Evolutionary conservation across 2,113 vertebrate species (phyloP).

Genomic region (Percopsis transmontana): DNA sequence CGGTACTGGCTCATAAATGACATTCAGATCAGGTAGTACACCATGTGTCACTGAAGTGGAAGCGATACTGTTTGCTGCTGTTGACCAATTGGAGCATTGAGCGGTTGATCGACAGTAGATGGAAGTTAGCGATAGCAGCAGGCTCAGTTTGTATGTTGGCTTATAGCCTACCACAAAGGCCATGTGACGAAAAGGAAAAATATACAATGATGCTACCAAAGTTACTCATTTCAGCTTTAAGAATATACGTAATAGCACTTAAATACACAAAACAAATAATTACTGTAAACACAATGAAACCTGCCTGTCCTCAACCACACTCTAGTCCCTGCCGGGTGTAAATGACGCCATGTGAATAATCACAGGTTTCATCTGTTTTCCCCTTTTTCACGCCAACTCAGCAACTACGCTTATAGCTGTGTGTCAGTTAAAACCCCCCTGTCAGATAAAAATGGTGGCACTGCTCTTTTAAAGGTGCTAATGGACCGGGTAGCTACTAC

Average conservation of each 20-base stretch:
- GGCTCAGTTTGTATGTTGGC: no score
- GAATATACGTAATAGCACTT: slow-evolving; percentile 28
- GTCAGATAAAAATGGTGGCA: slow-evolving; percentile 29
- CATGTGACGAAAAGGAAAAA: no score
- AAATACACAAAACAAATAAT: slow-evolving; percentile 41
- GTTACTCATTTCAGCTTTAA: not conserved
- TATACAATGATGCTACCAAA: no score
- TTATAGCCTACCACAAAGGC: no score
- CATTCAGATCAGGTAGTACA: no score
- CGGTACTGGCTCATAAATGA: no score
- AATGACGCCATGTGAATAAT: slow-evolving; percentile 58
- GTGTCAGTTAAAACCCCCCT: slow-evolving; percentile 41
- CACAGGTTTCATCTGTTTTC: slow-evolving; percentile 48
- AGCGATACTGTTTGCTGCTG: no score
- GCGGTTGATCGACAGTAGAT: no score
- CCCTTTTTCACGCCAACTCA: slow-evolving; percentile 44
- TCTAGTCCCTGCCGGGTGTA: slow-evolving; percentile 45
- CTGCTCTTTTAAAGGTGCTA: not conserved
- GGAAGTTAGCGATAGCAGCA: no score
- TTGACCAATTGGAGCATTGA: no score
- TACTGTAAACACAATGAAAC: slow-evolving; percentile 45
- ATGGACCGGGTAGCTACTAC: slow-evolving; percentile 1
- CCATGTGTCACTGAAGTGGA: no score
- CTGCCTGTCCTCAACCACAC: slow-evolving; percentile 15
- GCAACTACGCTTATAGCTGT: slow-evolving; percentile 34